Evolutionary conservation across 2,888 invertebrate species (phyloP).

Genomic region (Drosophila histrio): DNA sequence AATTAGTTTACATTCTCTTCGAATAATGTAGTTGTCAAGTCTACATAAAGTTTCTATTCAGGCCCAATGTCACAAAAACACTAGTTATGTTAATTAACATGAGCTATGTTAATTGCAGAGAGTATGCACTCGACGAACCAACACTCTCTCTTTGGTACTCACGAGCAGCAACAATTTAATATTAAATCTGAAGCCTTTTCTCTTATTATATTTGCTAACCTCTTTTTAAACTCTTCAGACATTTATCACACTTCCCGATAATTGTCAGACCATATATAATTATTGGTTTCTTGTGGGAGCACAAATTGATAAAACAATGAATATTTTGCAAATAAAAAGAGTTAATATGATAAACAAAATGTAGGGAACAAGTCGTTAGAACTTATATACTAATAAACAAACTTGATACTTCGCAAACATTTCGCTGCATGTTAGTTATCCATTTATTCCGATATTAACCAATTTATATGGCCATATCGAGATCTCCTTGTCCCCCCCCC

Average conservation of each 20-base stretch:
- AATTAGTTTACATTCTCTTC: not conserved
- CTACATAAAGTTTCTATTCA: too few species aligned
- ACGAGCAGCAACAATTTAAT: too few species aligned
- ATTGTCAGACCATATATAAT: conserved; percentile 1
- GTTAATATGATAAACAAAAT: not conserved
- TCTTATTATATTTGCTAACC: too few species aligned
- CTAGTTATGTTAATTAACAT: too few species aligned
- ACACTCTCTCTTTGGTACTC: too few species aligned
- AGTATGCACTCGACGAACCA: too few species aligned
- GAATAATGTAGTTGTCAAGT: too few species aligned
- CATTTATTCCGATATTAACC: conserved; percentile 12
- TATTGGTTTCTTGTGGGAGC: not conserved
- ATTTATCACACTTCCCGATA: not conserved
- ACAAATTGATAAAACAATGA: not conserved
- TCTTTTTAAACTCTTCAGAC: not conserved
- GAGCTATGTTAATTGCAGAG: too few species aligned
- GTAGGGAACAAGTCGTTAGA: conserved; percentile 20
- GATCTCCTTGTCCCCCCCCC: conserved; percentile 27
- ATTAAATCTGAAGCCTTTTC: too few species aligned
- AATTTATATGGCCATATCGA: conserved; percentile 19
- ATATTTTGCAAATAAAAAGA: not conserved
- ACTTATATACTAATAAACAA: conserved; percentile 4
- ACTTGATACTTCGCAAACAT: conserved; percentile 29
- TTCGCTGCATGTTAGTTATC: conserved; percentile 21
- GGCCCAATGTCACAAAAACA: too few species aligned